A percentile compares a stretch with the other conserved stretches of the same genome.
Conservation (phyloP, 1,140 invertebrate species). For the Archegozetes longisetosus region DNA sequence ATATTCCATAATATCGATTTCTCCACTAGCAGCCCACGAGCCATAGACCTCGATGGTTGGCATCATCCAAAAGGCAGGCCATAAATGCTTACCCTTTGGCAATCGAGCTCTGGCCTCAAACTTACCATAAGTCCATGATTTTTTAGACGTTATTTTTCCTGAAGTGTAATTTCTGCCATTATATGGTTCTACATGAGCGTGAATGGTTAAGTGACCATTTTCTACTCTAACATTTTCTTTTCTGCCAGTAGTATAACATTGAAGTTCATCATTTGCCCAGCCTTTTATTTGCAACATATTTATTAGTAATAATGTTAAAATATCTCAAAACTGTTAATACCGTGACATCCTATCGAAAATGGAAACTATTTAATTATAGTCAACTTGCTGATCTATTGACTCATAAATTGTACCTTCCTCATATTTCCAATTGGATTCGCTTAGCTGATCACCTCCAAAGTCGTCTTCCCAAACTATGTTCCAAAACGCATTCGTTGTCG, state of each 20-base stretch:
- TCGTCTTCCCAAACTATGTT: conserved; percentile 18
- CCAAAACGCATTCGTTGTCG: too few relatives aligned
- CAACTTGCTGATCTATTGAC: conserved; percentile 1
- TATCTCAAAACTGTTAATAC: too few relatives aligned
- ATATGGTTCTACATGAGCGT: background rate
- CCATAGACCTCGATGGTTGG: background rate
- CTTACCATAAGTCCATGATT: conserved; percentile 5
- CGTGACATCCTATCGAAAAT: too few relatives aligned
- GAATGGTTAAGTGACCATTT: conserved; percentile 8
- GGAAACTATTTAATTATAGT: too few relatives aligned
- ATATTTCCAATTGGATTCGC: conserved; percentile 15
- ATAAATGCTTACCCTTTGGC: conserved; percentile 8
- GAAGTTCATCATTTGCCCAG: conserved; percentile 3
- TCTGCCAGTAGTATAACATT: conserved; percentile 5
- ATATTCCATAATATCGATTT: conserved; percentile 10
- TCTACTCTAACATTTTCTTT: conserved; percentile 9
- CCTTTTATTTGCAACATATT: background rate
- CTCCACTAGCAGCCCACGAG: conserved; percentile 2
- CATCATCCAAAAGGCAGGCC: conserved; percentile 11
- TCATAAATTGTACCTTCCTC: conserved; percentile 11
- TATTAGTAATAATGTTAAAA: too few relatives aligned
- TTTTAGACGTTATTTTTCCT: background rate
- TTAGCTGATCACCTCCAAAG: conserved; percentile 11
- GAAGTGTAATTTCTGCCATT: background rate
- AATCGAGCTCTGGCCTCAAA: conserved; percentile 10